A percentile compares a stretch with the other conserved stretches of the same genome.
Conservation (phyloP, 2,113 vertebrate genomes). For the Cinclus mexicanus region DNA sequence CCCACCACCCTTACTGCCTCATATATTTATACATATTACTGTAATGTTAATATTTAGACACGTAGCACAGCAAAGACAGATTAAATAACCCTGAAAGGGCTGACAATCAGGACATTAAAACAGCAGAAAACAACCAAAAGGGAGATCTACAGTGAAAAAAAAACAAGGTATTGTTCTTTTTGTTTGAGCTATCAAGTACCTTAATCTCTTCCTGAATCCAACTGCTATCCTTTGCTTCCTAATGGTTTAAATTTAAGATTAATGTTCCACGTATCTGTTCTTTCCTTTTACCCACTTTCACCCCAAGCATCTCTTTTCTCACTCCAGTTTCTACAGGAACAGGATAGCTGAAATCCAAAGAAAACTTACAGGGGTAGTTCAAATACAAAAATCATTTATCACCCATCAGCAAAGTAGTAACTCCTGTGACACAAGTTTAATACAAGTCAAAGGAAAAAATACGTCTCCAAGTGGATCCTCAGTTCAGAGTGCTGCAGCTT, state of each 20-base stretch:
- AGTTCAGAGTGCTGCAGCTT: not conserved
- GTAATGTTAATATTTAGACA: not conserved
- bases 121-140: not conserved
- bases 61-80: not conserved
- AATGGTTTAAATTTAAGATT: not conserved
- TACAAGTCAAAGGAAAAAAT: not conserved
- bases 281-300: not conserved
- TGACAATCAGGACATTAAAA: not conserved
- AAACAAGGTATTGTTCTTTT: fast-evolving
- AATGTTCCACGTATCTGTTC: not conserved
- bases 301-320: not conserved
- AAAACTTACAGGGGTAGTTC: not conserved
- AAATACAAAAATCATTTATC: not conserved
- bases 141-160: not conserved
- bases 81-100: not conserved
- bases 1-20: not conserved
- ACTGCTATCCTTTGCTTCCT: not conserved
- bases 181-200: not conserved
- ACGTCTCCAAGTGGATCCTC: not conserved
- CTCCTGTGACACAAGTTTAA: not conserved
- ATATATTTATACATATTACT: not conserved
- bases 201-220: not conserved
- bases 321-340: not conserved
- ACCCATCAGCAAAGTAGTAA: not conserved
- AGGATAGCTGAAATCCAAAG: not conserved